Conservation (phyloP, 2,888 invertebrate species). For the Pterostichus madidus region DNA sequence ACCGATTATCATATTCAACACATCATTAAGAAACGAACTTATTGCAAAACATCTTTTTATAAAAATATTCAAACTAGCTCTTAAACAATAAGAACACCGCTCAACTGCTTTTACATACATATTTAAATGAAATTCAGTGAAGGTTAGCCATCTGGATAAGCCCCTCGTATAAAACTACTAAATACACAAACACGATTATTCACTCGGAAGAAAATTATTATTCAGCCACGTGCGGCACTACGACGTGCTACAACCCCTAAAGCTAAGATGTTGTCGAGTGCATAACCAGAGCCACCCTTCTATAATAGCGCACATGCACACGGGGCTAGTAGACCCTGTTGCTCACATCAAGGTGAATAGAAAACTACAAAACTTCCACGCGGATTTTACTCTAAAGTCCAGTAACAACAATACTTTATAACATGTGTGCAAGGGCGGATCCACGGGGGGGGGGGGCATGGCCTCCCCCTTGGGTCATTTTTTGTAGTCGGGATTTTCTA, state of each 20-base stretch:
- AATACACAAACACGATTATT: constrained; percentile 11
- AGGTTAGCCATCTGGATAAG: not conserved
- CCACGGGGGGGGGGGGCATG: no score
- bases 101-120: no score
- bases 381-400: not conserved
- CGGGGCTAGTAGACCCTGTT: constrained; percentile 27
- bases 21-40: no score
- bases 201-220: not conserved
- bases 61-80: no score
- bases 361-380: constrained; percentile 42
- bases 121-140: not conserved
- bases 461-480: no score
- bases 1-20: no score
- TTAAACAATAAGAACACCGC: no score
- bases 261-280: constrained; percentile 28
- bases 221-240: constrained; percentile 37
- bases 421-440: no score
- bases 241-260: not conserved
- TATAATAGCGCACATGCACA: constrained; percentile 36
- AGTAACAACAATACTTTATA: no score
- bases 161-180: not conserved
- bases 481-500: no score
- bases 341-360: constrained; percentile 35
- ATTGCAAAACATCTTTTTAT: no score
- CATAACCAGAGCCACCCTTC: not conserved